Base-by-base conservation (phyloP, 2,113 vertebrate genomes). In the Labeo catla region DNA sequence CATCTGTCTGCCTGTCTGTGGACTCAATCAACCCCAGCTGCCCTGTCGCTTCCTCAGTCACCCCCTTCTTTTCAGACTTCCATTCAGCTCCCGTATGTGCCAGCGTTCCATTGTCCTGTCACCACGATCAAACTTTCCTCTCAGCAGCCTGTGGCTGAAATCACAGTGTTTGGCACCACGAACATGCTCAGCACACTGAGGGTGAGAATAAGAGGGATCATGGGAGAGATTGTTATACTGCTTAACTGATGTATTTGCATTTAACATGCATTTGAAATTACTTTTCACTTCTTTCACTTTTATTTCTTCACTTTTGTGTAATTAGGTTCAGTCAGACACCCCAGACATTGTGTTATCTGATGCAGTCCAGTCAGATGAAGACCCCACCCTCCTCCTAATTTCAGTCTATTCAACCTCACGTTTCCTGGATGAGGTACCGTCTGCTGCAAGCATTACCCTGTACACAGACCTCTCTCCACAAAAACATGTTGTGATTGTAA, bases 401-500 rank as follows among this genome's bases (percentile, higher is more conserved):
- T 83, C 84, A 43, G 59, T 86, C 43, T 36, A 54, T 52, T 11
- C 57, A 47, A 76, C 57, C 36, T 47, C 43, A 10, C 52, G 12
- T 49, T 50, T 76, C 61, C 57, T 61, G n/a, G 68, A 80, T 76
- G 83, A 85, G 76, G 54, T 39, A 39, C 8, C 9, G 0, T 50
- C 76, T 49, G 43, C 65, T 50, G 80, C n/a, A 36, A 74, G 49
- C 83, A 23, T 70, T 34, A 89, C 83, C n/a, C 80, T 86, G 4
- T 54, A 39, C 86, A 83, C 78, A 66, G 68, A 16, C 19, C 76
- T 84, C 12, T 81, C 81, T 21, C 19, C 52, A 86, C 87, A 88
- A 59, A 84, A 81, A 15, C 76, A 87, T 50, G 59, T 36, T 39
- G 68, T 86, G 63, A 85, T 65, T 21, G 86, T 89, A 86, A 88